Evolutionary conservation across 2,888 invertebrate genomes (phyloP), one percentile per base, ranked within the genome.

Genomic region (Polydesmus complanatus): DNA sequence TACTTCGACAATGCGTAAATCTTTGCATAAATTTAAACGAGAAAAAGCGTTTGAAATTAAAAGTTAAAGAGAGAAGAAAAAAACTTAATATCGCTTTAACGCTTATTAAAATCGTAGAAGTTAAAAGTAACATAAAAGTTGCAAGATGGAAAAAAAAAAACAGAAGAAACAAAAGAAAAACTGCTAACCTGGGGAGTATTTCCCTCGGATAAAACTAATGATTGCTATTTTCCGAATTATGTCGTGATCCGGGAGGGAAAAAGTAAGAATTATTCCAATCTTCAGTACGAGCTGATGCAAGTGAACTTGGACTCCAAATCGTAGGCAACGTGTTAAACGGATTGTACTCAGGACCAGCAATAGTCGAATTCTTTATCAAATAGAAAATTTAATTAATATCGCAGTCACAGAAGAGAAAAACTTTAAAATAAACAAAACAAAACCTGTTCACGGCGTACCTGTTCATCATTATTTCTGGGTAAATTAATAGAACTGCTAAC

Each of bases 341-440:
- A 78, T 86, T 84, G 72, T 81, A 85, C 61, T 79, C 76, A 64
- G 81, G 79, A 18, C 19, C 21, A 21, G 51, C 8, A 11, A 22
- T 8, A 51, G 19, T 3, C 8, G 51, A 8, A 21, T 51, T 19
- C 51, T 51, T 8, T n/a, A 51, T 11, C 22, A 21, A 51, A 11
- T 8, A 51, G n/a, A 37, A 5, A 37, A 37, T 8, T 14, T 37
- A 14, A 5, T 37, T 37, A 5, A 8, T n/a, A n/a, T n/a, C n/a
- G n/a, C 48, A 47, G n/a, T 11, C 48, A 11, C 11, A 47, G 48
- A 47, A 47, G 48, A 18, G 48, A 37, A 37, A 14, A 5, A 37
- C 37, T 37, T 37, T 8, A 37, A 5, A 37, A 37, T 37, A 5
- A 37, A 37, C 37, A 37, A 37, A 37, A 37, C 37, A 37, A 37